Evolutionary conservation across 2,888 invertebrate species (phyloP), one percentile per base, ranked within the genome.

Genomic region (Drosophila stalkeri): DNA sequence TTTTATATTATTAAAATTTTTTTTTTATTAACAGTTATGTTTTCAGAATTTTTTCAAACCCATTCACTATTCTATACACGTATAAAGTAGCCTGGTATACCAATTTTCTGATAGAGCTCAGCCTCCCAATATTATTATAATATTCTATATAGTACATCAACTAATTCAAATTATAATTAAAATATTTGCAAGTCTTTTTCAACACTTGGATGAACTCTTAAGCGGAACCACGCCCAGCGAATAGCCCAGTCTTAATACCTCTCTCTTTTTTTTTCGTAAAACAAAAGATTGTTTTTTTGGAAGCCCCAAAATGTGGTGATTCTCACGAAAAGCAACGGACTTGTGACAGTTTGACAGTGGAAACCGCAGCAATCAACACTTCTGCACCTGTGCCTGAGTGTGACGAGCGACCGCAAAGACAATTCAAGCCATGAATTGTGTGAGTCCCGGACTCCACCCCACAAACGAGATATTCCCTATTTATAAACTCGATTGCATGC

Each of bases 301-400:
- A 59, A 60, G 20, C 37, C 20, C 39, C 37, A 18, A 71, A 65
- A 47, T 55, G 35, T 23, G 3, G 16, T 0, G 14, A 18, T 70
- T 72, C 71, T 20, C 72, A 72, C 46, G 52, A 54, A 20, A 7
- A 11, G 46, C 27, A 37, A 39, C 35, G 51, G 16, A 18, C 16
- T 41, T 37, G 27, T 16, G 35, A 9, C 41, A 44, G 4, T 37
- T 64, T 51, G 20, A 7, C 11, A 55, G 39, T n/a, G 6, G 3
- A 46, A 75, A 82, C 64, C 70, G n/a, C 73, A 79, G 37, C 39
- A 44, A 46, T 54, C 35, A 55, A 74, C 77, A 81, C 72, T 64
- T 72, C 71, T 65, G 57, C 86, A 89, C 86, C 86, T 84, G 81
- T 80, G 64, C 23, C 37, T 6, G 37, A 27, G 5, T 47, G 64